These are phyloP conservation scores for Pterobdella sp. DNA, from an alignment of 2,888 invertebrate genomes.

Conservation along the genomic window DNA sequence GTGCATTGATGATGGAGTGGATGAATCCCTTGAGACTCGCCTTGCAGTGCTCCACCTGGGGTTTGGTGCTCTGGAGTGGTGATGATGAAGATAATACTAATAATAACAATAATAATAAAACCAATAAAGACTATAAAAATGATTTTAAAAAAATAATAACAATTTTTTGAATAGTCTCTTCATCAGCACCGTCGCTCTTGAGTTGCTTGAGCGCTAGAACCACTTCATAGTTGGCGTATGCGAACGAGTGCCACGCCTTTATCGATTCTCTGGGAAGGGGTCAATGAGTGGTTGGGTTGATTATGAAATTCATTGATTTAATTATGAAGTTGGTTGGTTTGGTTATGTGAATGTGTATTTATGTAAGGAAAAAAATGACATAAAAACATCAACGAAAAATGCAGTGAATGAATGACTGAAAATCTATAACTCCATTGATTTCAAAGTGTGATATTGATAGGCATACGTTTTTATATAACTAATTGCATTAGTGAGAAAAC, in stretches of 20 bases:
- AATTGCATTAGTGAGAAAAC: no score
- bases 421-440: no score
- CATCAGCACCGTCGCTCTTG: constrained; percentile 30
- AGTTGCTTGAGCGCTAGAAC: constrained; percentile 62
- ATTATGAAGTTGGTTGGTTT: not conserved
- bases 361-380: constrained; percentile 7
- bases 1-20: constrained; percentile 82
- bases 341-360: not conserved
- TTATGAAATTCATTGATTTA: not conserved
- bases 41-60: constrained; percentile 67
- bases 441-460: no score
- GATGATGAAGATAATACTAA: not conserved
- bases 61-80: constrained; percentile 22
- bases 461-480: no score
- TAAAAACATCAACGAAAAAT: not conserved
- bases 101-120: constrained; percentile 4
- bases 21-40: constrained; percentile 92
- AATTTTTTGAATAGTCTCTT: not conserved
- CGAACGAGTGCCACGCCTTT: constrained; percentile 92
- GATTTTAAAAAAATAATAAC: not conserved
- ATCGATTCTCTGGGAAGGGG: constrained; percentile 37
- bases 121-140: not conserved
- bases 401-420: not conserved
- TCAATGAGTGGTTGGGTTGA: not conserved
- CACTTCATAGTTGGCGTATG: constrained; percentile 94